A percentile compares a stretch with the other conserved stretches of the same genome.
Conservation (phyloP, 2,888 invertebrate genomes). For the Hirtodrosophila cameraria region DNA sequence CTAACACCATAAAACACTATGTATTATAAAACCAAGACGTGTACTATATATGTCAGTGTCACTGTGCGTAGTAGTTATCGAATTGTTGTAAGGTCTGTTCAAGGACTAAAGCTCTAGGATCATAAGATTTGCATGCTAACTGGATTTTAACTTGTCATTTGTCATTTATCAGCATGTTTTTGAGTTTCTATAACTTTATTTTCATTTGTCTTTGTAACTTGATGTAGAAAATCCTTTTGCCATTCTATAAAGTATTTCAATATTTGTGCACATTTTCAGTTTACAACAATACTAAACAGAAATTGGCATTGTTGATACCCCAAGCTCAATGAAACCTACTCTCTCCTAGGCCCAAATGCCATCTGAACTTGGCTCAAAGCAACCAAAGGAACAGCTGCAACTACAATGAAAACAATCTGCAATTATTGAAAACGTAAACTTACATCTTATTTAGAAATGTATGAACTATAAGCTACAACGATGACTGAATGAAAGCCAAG, state of each 20-base stretch:
- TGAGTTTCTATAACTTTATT: constrained; percentile 13
- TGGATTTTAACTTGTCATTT: neutral
- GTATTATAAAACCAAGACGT: no score
- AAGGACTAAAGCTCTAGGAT: constrained; percentile 8
- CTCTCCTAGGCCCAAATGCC: constrained; percentile 29
- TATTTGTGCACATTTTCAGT: constrained; percentile 62
- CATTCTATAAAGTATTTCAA: constrained; percentile 25
- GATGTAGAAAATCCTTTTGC: constrained; percentile 5
- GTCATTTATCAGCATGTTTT: constrained; percentile 31
- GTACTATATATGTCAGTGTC: no score
- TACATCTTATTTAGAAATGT: constrained; percentile 15
- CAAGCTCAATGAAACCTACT: constrained; percentile 26
- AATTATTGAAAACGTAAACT: constrained; percentile 20
- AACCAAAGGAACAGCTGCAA: constrained; percentile 7
- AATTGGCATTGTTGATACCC: constrained; percentile 23
- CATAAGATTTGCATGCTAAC: constrained; percentile 33
- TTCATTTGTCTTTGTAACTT: constrained; percentile 8
- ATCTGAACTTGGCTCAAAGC: constrained; percentile 36
- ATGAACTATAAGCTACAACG: constrained; percentile 36
- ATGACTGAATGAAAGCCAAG: constrained; percentile 72
- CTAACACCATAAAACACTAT: neutral
- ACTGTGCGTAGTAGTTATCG: no score
- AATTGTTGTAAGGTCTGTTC: no score
- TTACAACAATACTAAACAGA: constrained; percentile 60
- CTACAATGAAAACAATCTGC: constrained; percentile 6